phyloP scores from a whole-genome alignment of 2,113 vertebrate species.

The Rhegmatorhina hoffmannsi region DNA sequence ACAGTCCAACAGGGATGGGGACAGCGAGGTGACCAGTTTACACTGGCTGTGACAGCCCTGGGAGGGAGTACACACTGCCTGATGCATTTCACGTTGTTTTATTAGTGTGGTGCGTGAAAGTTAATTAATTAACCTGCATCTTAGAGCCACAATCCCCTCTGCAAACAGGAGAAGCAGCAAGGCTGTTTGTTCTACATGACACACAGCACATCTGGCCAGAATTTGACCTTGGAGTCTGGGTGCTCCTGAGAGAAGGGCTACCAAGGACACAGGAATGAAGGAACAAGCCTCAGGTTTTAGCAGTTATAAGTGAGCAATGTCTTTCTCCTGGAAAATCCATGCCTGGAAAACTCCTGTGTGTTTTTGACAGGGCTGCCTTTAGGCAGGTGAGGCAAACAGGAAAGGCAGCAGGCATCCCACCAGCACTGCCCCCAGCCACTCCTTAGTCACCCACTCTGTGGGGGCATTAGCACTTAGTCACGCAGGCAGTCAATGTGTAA shows the following conservation, averaged over 20 bases:
- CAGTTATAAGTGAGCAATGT: neutral
- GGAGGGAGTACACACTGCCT: neutral
- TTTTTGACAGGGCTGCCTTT: neutral
- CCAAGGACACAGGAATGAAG: neutral
- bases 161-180: neutral
- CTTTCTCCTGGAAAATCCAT: neutral
- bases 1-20: rapidly evolving
- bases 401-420: neutral
- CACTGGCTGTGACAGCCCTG: neutral
- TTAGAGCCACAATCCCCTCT: neutral
- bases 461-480: neutral
- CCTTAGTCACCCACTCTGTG: neutral
- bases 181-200: neutral
- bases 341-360: neutral
- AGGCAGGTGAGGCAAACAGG: neutral
- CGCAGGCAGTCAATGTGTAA: neutral
- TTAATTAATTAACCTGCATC: neutral
- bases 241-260: neutral
- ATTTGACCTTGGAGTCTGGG: neutral
- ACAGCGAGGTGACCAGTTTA: neutral
- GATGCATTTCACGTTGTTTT: neutral
- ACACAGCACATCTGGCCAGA: neutral
- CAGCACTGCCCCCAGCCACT: neutral
- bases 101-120: neutral
- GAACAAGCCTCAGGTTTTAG: neutral